Evolutionary conservation across 2,113 vertebrate genomes (phyloP), one percentile per base, ranked within the genome.

Genomic region (Antechinus flavipes): DNA sequence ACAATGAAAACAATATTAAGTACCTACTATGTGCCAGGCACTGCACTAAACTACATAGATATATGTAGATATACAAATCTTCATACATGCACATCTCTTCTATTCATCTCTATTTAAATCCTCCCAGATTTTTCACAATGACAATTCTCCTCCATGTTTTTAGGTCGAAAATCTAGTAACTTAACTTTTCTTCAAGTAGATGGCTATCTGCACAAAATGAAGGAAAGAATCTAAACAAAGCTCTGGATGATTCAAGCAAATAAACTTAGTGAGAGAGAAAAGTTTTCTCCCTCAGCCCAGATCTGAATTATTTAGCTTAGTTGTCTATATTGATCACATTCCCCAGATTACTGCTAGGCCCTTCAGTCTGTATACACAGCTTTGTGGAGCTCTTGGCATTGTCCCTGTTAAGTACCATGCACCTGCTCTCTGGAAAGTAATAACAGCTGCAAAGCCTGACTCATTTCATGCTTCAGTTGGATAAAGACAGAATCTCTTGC

Each of bases 391-490:
- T 97, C 94, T 92, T 96, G 94, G 91, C 95, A 93, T 52, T 94
- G 95, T 97, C 94, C 76, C 76, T 94, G 91, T 92, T 84, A 92
- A 96, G 93, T 93, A 3, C 89, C 90, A 54, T 96, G 89, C 94
- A 97, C 95, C 94, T 95, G 96, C n/a, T 97, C 53, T 35, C 91
- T 1, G 35, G 89, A 96, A 97, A 96, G 56, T 61, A 95, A 14
- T 94, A 96, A 90, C 93, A 97, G 90, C 92, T 68, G 76, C 30
- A 49, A 94, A 90, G 90, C 56, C 91, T 95, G 95, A 98, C 96
- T 97, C 93, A 96, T 89, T 94, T 93, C 84, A 30, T 92, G 56
- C 95, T 97, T 96, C 94, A 96, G 52, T 54, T 93, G 95, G 96
- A 96, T 96, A 94, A 95, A 94, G 94, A 94, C 47, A 96, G 89